Percentiles rank a stretch among this genome's conserved stretches.
phyloP scores from a whole-genome alignment of 2,888 invertebrate genomes.

The Pseudococcus longispinus region DNA sequence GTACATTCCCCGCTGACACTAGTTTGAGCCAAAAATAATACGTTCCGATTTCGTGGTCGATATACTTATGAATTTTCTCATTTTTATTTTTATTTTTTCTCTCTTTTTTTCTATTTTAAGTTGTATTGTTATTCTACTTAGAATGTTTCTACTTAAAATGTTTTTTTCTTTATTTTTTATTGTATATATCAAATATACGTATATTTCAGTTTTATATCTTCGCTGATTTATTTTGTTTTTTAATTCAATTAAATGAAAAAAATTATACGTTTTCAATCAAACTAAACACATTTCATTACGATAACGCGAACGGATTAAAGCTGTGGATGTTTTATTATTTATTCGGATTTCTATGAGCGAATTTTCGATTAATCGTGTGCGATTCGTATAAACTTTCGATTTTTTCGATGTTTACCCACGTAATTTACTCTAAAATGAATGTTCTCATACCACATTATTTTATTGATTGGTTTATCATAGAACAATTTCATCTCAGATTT shows the following conservation, averaged over 20 bases:
- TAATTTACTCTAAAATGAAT: too few relatives aligned
- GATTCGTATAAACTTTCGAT: too few relatives aligned
- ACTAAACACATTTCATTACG: too few relatives aligned
- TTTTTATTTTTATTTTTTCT: not conserved
- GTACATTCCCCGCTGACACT: not conserved
- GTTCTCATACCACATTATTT: too few relatives aligned
- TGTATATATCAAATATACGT: not conserved
- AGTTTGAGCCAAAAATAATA: not conserved
- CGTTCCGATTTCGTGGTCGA: not conserved
- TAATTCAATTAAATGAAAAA: not conserved
- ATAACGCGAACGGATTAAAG: too few relatives aligned
- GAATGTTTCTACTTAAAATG: not conserved
- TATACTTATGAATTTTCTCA: not conserved
- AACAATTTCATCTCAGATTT: too few relatives aligned
- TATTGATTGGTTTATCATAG: too few relatives aligned
- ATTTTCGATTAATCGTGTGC: too few relatives aligned
- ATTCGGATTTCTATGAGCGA: too few relatives aligned
- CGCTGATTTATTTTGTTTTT: not conserved
- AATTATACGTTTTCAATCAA: too few relatives aligned
- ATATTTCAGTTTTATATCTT: not conserved
- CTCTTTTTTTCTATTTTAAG: not conserved
- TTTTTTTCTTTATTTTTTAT: not conserved
- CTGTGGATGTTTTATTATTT: too few relatives aligned
- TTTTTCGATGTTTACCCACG: too few relatives aligned
- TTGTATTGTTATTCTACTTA: constrained; percentile 7